Evolutionary conservation across 2,113 vertebrate genomes (phyloP).

Genomic region (Brachyistius frenatus): DNA sequence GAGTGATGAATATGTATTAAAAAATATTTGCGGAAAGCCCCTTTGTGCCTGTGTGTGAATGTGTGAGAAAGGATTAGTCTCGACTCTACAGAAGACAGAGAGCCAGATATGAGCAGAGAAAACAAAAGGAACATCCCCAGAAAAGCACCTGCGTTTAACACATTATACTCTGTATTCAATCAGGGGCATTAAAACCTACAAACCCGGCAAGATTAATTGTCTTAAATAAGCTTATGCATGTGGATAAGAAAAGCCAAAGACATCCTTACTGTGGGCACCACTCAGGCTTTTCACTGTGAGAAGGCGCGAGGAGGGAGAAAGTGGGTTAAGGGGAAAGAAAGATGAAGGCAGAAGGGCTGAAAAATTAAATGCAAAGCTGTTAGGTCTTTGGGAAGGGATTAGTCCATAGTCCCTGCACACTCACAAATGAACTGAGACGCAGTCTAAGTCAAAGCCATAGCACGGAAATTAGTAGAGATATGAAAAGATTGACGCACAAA

Average conservation of each 20-base stretch:
- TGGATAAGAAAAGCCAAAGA: slow-evolving; percentile 48
- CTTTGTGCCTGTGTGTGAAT: slow-evolving; percentile 6
- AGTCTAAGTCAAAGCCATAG: slow-evolving; percentile 32
- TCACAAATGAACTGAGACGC: slow-evolving; percentile 47
- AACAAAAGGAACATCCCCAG: slow-evolving; percentile 27
- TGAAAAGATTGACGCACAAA: slow-evolving; percentile 14
- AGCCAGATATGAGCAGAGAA: slow-evolving; percentile 2
- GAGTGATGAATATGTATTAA: slow-evolving; percentile 24
- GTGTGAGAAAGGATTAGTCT: slow-evolving; percentile 33
- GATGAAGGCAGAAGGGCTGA: slow-evolving; percentile 57
- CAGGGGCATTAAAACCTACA: slow-evolving; percentile 49
- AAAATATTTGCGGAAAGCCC: not conserved
- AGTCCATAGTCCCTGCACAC: slow-evolving; percentile 39
- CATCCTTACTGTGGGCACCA: slow-evolving; percentile 30
- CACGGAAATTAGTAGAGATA: slow-evolving; percentile 36
- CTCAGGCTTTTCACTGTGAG: slow-evolving; percentile 54
- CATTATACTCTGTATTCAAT: not conserved
- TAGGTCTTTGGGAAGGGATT: slow-evolving; percentile 63
- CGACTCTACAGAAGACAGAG: slow-evolving; percentile 16
- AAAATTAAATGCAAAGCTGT: slow-evolving; percentile 72
- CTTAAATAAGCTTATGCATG: slow-evolving; percentile 59
- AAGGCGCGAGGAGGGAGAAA: slow-evolving; percentile 32
- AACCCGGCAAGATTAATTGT: slow-evolving; percentile 62
- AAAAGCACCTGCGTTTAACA: slow-evolving; percentile 54
- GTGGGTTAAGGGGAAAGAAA: slow-evolving; percentile 44